Percentiles rank a stretch among this genome's conserved stretches.
phyloP scores from a whole-genome alignment of 2,113 vertebrate species.

The Pomatostomus ruficeps region DNA sequence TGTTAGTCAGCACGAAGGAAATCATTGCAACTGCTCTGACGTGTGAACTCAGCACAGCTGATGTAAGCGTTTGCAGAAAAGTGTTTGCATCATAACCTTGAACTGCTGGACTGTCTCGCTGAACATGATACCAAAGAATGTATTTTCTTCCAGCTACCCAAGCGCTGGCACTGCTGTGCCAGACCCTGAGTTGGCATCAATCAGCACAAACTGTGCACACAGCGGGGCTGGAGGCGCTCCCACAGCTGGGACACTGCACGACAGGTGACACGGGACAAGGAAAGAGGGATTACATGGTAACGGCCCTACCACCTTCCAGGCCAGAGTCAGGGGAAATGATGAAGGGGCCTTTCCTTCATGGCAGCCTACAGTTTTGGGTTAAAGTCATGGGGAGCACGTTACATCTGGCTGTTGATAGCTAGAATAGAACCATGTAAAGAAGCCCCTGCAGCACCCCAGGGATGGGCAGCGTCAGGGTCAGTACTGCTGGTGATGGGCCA shows the following conservation, averaged over 20 bases:
- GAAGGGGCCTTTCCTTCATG: not conserved
- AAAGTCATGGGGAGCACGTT: not conserved
- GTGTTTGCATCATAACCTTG: not conserved
- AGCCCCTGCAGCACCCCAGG: not conserved
- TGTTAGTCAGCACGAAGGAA: not conserved
- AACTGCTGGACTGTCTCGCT: not conserved
- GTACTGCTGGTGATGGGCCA: not conserved
- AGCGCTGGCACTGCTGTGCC: not conserved
- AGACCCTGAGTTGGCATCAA: not conserved
- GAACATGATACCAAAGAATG: not conserved
- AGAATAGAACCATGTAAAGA: not conserved
- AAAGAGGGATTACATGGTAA: fast-evolving
- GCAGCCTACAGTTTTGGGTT: not conserved
- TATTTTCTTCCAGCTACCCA: not conserved
- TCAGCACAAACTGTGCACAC: not conserved
- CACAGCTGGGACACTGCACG: not conserved
- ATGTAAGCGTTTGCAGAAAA: not conserved
- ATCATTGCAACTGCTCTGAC: not conserved
- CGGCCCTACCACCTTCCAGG: not conserved
- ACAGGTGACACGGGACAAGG: not conserved
- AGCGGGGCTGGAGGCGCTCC: not conserved
- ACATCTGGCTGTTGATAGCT: not conserved
- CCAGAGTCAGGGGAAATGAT: not conserved
- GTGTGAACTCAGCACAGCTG: not conserved
- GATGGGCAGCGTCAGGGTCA: not conserved